Evolutionary conservation across 2,888 invertebrate genomes (phyloP), one percentile per base, ranked within the genome.

Genomic region (Tridacna gigas): DNA sequence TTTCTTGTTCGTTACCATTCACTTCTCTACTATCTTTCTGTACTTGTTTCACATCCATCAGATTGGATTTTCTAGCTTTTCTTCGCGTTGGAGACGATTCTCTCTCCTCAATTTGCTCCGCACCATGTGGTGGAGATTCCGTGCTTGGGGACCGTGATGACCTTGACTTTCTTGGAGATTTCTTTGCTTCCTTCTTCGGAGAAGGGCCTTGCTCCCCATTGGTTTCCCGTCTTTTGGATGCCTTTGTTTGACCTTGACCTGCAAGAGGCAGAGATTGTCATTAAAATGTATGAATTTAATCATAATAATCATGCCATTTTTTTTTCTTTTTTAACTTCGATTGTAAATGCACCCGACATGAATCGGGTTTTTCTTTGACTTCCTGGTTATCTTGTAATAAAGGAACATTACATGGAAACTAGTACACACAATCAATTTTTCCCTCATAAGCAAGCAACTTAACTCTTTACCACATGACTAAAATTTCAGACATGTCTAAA

Each of bases 221-320:
- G 13, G 84, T 86, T 37, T 90, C 91, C 22, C 87, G 89, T 61
- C 88, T 89, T 73, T 91, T 87, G 67, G 89, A 86, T 51, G 90
- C 90, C 79, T 92, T 92, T 15, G 90, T 88, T 60, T 89, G 90
- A 74, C 90, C 90, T 86, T 91, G 90, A 82, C 92, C 92, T 92
- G 86, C 22, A 89, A 84, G 56, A 20, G 37, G 37, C 7, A 37
- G 5, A 67, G 11, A 74, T 37, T 7, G 7, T 37, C 37, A 7
- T 37, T 37, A 37, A 2, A 37, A 37, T 37, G 7, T 37, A 37
- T 37, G 37, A 37, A 37, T 37, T 2, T 37, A 37, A 4, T 37
- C 7, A 37, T 7, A 37, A 37, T 37, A 2, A 37, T 37, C 37
- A 37, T 37, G 2, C 2, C 37, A 2, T 37, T 7, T 37, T 7